phyloP scores from a whole-genome alignment of 1,140 invertebrate species.

The Brachionus rotundiformis region DNA sequence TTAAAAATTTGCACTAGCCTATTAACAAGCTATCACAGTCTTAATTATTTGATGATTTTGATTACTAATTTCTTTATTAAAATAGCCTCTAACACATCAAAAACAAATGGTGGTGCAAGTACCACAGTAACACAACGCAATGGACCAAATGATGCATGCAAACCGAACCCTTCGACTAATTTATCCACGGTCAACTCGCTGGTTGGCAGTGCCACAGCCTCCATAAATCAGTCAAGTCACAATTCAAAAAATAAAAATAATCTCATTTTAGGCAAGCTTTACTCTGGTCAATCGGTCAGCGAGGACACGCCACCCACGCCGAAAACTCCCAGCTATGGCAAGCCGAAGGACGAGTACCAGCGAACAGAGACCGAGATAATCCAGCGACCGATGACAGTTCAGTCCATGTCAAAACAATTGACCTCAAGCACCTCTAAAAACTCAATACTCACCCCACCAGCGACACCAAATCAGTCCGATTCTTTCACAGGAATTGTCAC shows the following conservation, averaged over 20 bases:
- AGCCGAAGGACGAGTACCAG: background rate
- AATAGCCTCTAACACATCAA: slow-evolving; percentile 16
- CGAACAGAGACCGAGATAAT: slow-evolving; percentile 44
- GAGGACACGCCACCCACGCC: slow-evolving; percentile 29
- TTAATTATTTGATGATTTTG: background rate
- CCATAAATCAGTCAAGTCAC: background rate
- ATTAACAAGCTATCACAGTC: background rate
- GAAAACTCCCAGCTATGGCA: background rate
- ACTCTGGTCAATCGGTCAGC: background rate
- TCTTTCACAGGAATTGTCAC: slow-evolving; percentile 66
- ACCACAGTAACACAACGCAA: background rate
- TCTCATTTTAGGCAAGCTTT: slow-evolving; percentile 50
- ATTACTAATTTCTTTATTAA: background rate
- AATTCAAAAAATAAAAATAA: slow-evolving; percentile 42
- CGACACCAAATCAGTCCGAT: slow-evolving; percentile 60
- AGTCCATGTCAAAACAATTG: background rate
- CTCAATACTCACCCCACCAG: slow-evolving; percentile 62
- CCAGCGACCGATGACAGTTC: slow-evolving; percentile 15
- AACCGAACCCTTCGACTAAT: background rate
- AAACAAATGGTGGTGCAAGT: background rate
- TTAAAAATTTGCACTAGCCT: background rate
- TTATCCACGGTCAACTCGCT: slow-evolving; percentile 30
- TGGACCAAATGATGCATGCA: slow-evolving; percentile 22
- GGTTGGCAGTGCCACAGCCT: slow-evolving; percentile 48
- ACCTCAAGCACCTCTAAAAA: slow-evolving; percentile 39